Conservation (phyloP, 1,140 invertebrate genomes). For the Oreohelix idahoensis region DNA sequence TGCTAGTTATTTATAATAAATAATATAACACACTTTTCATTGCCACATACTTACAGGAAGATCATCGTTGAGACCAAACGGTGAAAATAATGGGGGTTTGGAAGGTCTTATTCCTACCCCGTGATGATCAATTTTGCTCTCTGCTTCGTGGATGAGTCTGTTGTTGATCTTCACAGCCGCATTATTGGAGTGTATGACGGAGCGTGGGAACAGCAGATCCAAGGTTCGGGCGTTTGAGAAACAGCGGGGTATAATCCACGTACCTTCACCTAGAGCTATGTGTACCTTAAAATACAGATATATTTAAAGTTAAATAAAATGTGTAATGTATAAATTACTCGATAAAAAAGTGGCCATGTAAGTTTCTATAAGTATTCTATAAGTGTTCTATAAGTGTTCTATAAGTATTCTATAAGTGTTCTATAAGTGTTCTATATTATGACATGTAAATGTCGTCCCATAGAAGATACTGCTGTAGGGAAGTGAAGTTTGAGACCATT, state of each 20-base stretch:
- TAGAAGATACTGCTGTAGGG: too few relatives aligned
- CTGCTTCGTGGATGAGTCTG: not conserved
- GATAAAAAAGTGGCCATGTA: too few relatives aligned
- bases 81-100: not conserved
- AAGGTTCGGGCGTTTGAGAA: not conserved
- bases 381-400: too few relatives aligned
- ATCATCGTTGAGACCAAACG: not conserved
- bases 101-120: not conserved
- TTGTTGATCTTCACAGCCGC: not conserved
- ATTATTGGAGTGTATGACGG: not conserved
- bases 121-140: not conserved
- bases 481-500: too few relatives aligned
- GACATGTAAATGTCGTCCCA: too few relatives aligned
- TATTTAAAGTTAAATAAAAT: too few relatives aligned
- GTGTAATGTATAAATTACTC: too few relatives aligned
- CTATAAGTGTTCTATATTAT: too few relatives aligned
- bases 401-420: too few relatives aligned
- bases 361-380: too few relatives aligned
- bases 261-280: not conserved
- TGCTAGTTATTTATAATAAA: too few relatives aligned
- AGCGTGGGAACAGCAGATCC: not conserved
- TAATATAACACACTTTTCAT: too few relatives aligned
- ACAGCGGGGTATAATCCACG: not conserved
- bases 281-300: not conserved
- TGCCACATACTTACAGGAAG: not conserved